Conservation (phyloP, 2,113 vertebrate species). For the Tonatia bakeri region DNA sequence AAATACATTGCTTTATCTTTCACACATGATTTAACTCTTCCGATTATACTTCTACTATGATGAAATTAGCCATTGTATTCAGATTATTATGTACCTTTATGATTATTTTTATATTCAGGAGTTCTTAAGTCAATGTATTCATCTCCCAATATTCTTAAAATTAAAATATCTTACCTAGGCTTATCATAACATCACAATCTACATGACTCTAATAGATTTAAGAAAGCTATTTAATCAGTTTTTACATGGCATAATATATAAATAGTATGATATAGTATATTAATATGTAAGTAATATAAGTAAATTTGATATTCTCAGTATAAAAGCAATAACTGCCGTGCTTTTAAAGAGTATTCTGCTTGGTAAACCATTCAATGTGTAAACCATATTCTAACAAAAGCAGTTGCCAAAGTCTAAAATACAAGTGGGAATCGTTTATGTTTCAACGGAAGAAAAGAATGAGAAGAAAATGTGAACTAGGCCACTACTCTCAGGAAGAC, state of each 20-base stretch:
- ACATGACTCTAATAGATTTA: neutral
- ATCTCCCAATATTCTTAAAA: neutral
- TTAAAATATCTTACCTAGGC: neutral
- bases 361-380: neutral
- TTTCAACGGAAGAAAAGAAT: neutral
- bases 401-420: neutral
- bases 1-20: neutral
- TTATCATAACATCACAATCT: neutral
- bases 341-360: neutral
- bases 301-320: neutral
- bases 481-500: neutral
- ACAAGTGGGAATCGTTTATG: neutral
- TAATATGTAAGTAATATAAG: neutral
- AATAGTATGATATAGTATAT: neutral
- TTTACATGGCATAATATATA: neutral
- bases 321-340: neutral
- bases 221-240: slow-evolving; percentile 3
- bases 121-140: neutral
- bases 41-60: neutral
- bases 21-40: neutral
- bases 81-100: neutral
- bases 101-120: neutral
- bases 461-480: neutral
- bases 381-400: neutral
- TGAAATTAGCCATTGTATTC: neutral